Conservation (phyloP, 2,888 invertebrate species). For the Lasioglossum figueresi region DNA sequence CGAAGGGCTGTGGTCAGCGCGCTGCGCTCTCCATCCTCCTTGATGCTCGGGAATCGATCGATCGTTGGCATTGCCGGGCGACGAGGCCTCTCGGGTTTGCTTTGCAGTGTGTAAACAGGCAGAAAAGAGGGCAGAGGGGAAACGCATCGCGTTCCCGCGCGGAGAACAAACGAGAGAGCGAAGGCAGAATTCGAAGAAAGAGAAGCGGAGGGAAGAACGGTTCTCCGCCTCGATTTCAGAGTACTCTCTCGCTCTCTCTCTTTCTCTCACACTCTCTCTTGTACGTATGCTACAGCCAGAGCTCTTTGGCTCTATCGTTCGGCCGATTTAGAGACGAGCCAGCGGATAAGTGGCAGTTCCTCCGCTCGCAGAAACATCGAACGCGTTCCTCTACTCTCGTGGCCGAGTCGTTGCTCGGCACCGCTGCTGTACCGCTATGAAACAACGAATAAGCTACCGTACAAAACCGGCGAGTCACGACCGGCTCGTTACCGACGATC, state of each 20-base stretch:
- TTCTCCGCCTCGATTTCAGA: constrained; percentile 22
- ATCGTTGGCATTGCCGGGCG: constrained; percentile 58
- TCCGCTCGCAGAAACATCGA: constrained; percentile 38
- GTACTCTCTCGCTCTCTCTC: not conserved
- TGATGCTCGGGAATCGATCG: constrained; percentile 60
- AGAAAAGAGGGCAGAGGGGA: constrained; percentile 67
- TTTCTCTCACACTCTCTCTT: constrained; percentile 8
- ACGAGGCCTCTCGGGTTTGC: constrained; percentile 60
- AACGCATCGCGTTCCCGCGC: constrained; percentile 45
- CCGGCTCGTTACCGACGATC: constrained; percentile 79
- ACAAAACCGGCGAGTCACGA: constrained; percentile 80
- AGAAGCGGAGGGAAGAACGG: constrained; percentile 25
- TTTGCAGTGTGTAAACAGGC: constrained; percentile 70
- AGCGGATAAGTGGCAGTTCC: constrained; percentile 76
- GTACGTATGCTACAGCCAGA: constrained; percentile 52
- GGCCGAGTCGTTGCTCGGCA: constrained; percentile 26
- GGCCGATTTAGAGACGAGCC: constrained; percentile 73
- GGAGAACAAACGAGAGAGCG: constrained; percentile 36
- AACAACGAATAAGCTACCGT: constrained; percentile 79
- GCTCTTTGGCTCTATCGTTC: constrained; percentile 64
- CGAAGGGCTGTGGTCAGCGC: constrained; percentile 2
- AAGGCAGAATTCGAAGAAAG: constrained; percentile 16
- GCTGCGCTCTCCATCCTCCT: constrained; percentile 48
- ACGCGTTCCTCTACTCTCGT: constrained; percentile 24
- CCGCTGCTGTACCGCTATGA: constrained; percentile 4